phyloP scores from a whole-genome alignment of 2,888 invertebrate genomes.

The Scaptomyza parva region DNA sequence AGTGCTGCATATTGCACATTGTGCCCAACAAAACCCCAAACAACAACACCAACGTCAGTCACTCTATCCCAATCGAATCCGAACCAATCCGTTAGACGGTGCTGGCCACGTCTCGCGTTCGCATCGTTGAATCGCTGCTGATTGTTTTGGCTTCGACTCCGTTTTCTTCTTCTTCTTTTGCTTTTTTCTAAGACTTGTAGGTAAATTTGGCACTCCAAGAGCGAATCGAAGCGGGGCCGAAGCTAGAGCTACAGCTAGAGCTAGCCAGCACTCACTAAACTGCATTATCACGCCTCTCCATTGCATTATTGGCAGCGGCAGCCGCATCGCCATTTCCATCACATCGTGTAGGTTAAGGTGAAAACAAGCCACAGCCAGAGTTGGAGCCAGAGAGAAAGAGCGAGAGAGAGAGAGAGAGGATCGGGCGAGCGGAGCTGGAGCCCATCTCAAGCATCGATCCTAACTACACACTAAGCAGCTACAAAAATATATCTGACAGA shows the following conservation, averaged over 20 bases:
- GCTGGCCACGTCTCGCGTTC: slow-evolving; percentile 56
- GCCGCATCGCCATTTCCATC: slow-evolving; percentile 60
- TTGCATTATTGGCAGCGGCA: slow-evolving; percentile 76
- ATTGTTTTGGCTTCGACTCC: slow-evolving; percentile 21
- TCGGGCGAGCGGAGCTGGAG: neutral
- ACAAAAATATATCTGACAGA: slow-evolving; percentile 79
- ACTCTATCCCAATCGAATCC: slow-evolving; percentile 64
- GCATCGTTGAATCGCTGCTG: slow-evolving; percentile 33
- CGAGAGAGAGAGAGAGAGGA: slow-evolving; percentile 15
- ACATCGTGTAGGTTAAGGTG: slow-evolving; percentile 70
- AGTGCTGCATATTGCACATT: slow-evolving; percentile 79
- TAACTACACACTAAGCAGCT: slow-evolving; percentile 77
- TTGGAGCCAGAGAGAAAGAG: slow-evolving; percentile 35
- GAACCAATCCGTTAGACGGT: slow-evolving; percentile 66
- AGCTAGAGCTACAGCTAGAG: slow-evolving; percentile 6
- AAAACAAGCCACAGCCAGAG: slow-evolving; percentile 60
- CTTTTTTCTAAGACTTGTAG: slow-evolving; percentile 34
- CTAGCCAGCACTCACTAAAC: slow-evolving; percentile 75
- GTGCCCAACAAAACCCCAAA: slow-evolving; percentile 29
- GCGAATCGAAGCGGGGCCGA: slow-evolving; percentile 20
- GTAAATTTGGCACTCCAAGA: slow-evolving; percentile 58
- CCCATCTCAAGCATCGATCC: slow-evolving; percentile 68
- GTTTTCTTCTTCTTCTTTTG: neutral
- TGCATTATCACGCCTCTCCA: slow-evolving; percentile 80
- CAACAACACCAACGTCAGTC: slow-evolving; percentile 53